Conservation (phyloP, 2,113 vertebrate genomes). For the Laticauda colubrina region DNA sequence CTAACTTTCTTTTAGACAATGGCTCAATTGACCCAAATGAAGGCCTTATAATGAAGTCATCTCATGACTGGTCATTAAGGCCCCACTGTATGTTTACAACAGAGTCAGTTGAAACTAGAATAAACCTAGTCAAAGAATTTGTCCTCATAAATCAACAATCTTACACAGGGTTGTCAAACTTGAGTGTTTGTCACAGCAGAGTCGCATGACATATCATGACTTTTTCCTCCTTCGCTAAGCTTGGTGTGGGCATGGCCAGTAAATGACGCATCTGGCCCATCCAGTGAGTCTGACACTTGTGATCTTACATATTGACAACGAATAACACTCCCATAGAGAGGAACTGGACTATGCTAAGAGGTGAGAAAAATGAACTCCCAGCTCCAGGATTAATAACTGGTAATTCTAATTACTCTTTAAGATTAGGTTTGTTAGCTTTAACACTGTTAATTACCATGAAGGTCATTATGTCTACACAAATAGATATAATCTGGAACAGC, state of each 20-base stretch:
- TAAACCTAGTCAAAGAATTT: not conserved
- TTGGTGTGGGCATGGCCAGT: too few species aligned
- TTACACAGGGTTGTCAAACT: not conserved
- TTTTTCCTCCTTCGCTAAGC: too few species aligned
- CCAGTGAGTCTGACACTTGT: too few species aligned
- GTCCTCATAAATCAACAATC: not conserved
- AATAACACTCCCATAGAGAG: not conserved
- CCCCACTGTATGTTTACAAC: not conserved
- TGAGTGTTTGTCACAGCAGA: too few species aligned
- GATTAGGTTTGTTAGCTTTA: not conserved
- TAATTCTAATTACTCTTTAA: not conserved
- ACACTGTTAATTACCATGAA: not conserved
- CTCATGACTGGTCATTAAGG: not conserved
- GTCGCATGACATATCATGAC: too few species aligned
- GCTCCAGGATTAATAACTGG: not conserved
- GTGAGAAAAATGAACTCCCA: not conserved
- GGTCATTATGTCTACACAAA: not conserved
- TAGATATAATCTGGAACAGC: not conserved
- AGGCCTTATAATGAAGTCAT: not conserved
- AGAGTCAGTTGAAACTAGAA: not conserved
- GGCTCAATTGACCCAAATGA: not conserved
- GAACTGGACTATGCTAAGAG: not conserved
- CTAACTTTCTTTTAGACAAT: not conserved
- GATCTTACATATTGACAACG: not conserved
- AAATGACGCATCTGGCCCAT: too few species aligned